Conservation (phyloP, 2,113 vertebrate genomes). For the Zonotrichia leucophrys region DNA sequence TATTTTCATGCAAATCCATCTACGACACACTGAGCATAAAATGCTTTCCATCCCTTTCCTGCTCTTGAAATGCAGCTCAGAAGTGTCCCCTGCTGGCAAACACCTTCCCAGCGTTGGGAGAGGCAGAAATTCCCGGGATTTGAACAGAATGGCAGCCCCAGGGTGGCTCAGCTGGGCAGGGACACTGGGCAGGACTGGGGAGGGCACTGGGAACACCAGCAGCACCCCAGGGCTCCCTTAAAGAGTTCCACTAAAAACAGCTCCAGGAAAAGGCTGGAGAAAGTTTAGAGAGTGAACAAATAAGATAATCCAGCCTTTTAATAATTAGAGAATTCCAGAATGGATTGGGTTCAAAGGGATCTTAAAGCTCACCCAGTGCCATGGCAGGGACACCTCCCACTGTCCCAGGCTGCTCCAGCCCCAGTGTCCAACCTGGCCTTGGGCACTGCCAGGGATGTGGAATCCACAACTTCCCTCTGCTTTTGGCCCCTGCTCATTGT, state of each 20-base stretch:
- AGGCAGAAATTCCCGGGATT: background rate
- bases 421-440: too few relatives aligned
- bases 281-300: background rate
- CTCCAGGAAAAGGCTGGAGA: background rate
- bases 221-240: background rate
- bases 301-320: background rate
- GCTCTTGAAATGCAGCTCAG: conserved; percentile 36
- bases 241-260: too few relatives aligned
- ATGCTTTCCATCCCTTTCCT: background rate
- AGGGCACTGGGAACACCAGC: background rate
- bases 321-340: background rate
- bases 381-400: too few relatives aligned
- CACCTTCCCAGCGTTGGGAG: background rate
- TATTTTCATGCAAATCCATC: background rate
- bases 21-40: background rate
- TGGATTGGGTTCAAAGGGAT: background rate
- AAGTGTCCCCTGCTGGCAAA: conserved; percentile 69
- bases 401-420: too few relatives aligned
- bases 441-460: background rate
- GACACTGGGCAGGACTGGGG: background rate
- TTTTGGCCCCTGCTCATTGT: too few relatives aligned
- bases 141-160: background rate
- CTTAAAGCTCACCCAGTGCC: rapidly evolving
- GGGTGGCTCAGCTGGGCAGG: background rate
- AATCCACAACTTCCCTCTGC: too few relatives aligned